Evolutionary conservation across 2,797 vertebrate species (phyloP).

Genomic region (Pteropus rufus): DNA sequence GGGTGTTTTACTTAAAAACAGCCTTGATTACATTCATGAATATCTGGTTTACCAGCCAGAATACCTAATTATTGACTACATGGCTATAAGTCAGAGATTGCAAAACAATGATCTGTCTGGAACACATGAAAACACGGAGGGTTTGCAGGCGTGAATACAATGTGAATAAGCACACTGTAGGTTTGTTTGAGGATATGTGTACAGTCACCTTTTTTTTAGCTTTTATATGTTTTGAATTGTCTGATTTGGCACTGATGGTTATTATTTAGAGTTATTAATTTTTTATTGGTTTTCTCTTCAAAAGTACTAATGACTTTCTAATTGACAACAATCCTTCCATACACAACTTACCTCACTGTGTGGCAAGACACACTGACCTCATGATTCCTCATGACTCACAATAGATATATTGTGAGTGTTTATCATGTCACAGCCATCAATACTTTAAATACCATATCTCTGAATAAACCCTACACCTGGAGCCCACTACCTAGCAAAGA

Average conservation of each 20-base stretch:
- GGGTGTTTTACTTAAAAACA: constrained; percentile 43
- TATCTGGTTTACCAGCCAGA: constrained; percentile 55
- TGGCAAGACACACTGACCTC: not conserved
- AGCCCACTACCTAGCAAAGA: not conserved
- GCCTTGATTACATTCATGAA: constrained; percentile 41
- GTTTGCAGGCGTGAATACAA: not conserved
- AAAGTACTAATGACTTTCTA: not conserved
- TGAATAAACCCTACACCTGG: not conserved
- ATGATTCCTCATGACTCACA: not conserved
- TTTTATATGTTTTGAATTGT: not conserved
- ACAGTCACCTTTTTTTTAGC: not conserved
- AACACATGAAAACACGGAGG: not conserved
- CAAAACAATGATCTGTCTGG: constrained; percentile 33
- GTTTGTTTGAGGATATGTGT: not conserved
- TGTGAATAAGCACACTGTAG: not conserved
- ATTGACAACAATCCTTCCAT: not conserved
- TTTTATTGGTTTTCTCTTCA: not conserved
- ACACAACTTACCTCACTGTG: not conserved
- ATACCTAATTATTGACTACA: constrained; percentile 63
- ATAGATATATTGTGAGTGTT: not conserved
- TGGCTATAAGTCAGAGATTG: constrained; percentile 63
- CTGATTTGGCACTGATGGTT: not conserved
- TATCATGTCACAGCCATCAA: not conserved
- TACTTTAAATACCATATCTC: not conserved
- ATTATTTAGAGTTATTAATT: not conserved